Percentiles rank a stretch among this genome's conserved stretches.
These are phyloP conservation scores for Sceloporus undulatus DNA, from an alignment of 2,113 vertebrate genomes.

Conservation along the genomic window DNA sequence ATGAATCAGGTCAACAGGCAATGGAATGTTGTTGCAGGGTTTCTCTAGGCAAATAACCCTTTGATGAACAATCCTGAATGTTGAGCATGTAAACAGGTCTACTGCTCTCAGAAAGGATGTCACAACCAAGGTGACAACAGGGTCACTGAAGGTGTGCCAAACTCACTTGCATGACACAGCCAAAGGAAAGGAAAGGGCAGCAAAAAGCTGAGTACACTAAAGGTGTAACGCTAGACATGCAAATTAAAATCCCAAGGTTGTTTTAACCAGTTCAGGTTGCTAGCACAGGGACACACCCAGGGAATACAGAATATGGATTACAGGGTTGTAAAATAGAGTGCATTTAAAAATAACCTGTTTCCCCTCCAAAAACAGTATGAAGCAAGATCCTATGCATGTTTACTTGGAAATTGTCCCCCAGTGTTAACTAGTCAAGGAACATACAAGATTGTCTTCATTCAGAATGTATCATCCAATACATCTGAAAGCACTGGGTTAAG, in stretches of 20 bases:
- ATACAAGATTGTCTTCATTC: neutral
- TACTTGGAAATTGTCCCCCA: neutral
- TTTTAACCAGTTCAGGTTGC: neutral
- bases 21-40: neutral
- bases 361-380: neutral
- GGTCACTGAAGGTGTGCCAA: neutral
- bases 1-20: neutral
- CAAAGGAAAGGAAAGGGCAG: constrained; percentile 13
- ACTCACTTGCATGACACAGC: constrained; percentile 84
- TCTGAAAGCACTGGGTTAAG: neutral
- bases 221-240: neutral
- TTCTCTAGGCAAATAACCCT: no score
- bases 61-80: neutral
- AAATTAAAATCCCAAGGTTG: neutral
- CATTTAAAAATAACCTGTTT: neutral
- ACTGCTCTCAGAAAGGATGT: neutral
- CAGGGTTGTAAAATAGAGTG: neutral
- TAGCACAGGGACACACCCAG: neutral
- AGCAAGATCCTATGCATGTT: neutral
- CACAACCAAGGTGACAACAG: neutral
- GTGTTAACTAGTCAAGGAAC: neutral
- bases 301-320: neutral
- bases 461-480: neutral
- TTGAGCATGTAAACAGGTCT: neutral
- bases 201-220: neutral